Base-by-base conservation (phyloP, 2,888 invertebrate species). In the Yponomeuta sedellus region DNA sequence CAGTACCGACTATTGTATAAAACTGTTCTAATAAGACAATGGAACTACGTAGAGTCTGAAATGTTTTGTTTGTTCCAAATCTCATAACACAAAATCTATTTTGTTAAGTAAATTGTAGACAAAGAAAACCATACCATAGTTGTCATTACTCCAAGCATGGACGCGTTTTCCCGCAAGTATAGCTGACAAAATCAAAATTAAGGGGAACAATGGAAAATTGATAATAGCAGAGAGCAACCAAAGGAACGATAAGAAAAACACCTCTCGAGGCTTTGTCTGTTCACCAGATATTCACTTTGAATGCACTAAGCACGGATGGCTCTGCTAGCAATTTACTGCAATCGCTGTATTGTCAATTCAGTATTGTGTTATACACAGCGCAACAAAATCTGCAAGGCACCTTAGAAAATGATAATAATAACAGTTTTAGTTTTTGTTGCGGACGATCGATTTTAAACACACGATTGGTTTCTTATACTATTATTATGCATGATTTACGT, bases 101-200 rank as follows among this genome's bases (percentile, higher is more conserved):
- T 64, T 56, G 10, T 19, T 64, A 11, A 64, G n/a, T 57, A 64
- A 19, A 86, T 83, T 82, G 80, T 86, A 88, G 85, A 90, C 90
- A 91, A 91, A 90, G 90, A 85, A 89, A 90, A 90, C 90, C 90
- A 90, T 91, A 91, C 90, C 90, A 91, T 89, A 88, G 90, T 91
- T 86, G 90, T 90, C 90, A 91, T 91, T 86, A 88, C 90, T 90
- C 90, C 90, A 85, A 91, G 90, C 90, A 91, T 91, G 88, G 90
- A 87, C 90, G 88, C 86, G 88, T 78, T 88, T 88, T 86, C 76
- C 81, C 88, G 84, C 89, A 82, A 78, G 72, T 77, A 80, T 85
- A 82, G 80, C 76, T 83, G 85, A 83, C 74, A 69, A 81, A 82
- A 81, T 77, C 76, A 74, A 79, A 77, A 73, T 73, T 81, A 81